Conservation (phyloP, 2,113 vertebrate species). For the Benitochromis conjunctus region DNA sequence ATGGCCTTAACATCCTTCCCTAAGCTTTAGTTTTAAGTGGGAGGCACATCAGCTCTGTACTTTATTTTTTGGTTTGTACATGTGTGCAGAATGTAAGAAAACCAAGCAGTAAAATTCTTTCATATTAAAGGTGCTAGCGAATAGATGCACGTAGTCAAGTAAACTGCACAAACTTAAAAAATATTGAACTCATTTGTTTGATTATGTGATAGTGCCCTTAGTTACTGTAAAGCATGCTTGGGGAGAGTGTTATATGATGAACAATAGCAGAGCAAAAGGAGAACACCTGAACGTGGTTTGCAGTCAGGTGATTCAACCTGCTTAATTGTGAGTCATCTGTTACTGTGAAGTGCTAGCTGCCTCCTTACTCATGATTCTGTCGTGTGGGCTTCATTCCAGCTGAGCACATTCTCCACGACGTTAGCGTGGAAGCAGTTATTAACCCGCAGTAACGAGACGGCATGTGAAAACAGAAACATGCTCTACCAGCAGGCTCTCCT, state of each 20-base stretch:
- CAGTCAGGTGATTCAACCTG: constrained; percentile 39
- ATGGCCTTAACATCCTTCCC: not conserved
- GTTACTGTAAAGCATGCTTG: not conserved
- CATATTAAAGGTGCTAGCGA: not conserved
- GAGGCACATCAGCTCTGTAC: not conserved
- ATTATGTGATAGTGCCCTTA: not conserved
- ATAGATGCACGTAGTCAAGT: not conserved
- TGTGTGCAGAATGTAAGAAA: not conserved
- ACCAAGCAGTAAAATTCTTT: not conserved
- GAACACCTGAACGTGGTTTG: not conserved
- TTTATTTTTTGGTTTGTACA: not conserved
- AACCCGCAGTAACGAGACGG: not conserved
- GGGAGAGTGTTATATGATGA: not conserved
- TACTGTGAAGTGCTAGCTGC: not conserved
- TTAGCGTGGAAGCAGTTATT: constrained; percentile 10
- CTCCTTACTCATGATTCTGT: constrained; percentile 4
- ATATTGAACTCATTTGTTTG: not conserved
- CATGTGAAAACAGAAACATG: constrained; percentile 30
- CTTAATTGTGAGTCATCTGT: constrained; percentile 51
- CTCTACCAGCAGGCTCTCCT: constrained; percentile 15
- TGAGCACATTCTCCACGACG: not conserved
- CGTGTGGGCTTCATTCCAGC: not conserved
- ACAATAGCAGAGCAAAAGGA: not conserved
- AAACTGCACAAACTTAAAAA: not conserved
- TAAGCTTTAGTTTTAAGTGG: not conserved